These are phyloP conservation scores for Scopus umbretta DNA, from an alignment of 2,113 vertebrate species.

Conservation along the genomic window DNA sequence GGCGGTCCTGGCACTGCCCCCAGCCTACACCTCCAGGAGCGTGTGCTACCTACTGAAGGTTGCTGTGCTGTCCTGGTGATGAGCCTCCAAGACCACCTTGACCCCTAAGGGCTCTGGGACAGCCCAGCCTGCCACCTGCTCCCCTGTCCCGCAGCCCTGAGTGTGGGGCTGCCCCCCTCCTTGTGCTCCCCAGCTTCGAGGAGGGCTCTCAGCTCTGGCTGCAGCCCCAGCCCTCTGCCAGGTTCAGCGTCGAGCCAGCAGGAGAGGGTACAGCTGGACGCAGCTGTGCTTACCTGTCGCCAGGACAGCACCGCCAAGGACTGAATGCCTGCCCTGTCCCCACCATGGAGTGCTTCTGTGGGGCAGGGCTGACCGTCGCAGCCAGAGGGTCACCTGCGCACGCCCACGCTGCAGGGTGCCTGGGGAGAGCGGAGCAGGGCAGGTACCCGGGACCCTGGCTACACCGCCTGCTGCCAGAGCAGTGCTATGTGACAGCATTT, in stretches of 20 bases:
- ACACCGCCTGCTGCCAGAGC: neutral
- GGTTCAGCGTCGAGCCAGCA: fast-evolving
- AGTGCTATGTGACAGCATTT: neutral
- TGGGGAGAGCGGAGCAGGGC: neutral
- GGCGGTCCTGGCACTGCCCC: neutral
- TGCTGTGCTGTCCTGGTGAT: neutral
- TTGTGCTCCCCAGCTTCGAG: neutral
- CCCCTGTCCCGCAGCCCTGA: neutral
- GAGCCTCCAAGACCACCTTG: neutral
- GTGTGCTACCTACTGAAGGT: neutral
- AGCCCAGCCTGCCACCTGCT: neutral
- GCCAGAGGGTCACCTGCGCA: neutral
- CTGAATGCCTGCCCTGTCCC: neutral
- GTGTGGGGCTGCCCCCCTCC: neutral
- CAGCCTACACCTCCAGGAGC: neutral
- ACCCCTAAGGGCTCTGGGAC: neutral
- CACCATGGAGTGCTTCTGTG: neutral
- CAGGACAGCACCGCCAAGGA: neutral
- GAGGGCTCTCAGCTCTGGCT: neutral
- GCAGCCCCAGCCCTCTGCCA: neutral
- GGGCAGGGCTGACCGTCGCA: neutral
- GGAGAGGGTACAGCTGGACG: neutral
- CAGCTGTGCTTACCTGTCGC: neutral
- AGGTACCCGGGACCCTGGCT: neutral
- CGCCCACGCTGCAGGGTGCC: neutral